Evolutionary conservation across 2,113 vertebrate species (phyloP).

Genomic region (Trematocara stigmaticum): DNA sequence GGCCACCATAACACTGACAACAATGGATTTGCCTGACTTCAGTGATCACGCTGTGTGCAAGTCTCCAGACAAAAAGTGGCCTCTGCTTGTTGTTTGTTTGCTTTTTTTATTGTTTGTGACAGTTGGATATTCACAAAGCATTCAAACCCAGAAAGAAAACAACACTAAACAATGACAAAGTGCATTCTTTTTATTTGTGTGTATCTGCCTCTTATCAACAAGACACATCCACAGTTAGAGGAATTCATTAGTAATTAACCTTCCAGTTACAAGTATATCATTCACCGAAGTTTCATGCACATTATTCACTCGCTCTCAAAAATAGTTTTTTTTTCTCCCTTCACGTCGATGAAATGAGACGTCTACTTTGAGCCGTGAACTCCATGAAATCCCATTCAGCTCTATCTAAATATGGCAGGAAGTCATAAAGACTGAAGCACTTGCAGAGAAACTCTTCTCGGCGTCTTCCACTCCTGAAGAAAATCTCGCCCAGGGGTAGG

Average conservation of each 20-base stretch:
- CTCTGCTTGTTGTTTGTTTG: background rate
- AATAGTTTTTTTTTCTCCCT: too few species aligned
- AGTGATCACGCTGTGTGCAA: background rate
- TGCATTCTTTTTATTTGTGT: background rate
- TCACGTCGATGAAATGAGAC: background rate
- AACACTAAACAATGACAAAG: background rate
- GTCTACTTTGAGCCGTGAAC: background rate
- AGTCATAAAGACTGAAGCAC: background rate
- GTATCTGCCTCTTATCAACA: background rate
- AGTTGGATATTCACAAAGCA: background rate
- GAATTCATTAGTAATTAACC: background rate
- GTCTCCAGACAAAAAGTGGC: background rate
- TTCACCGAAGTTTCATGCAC: background rate
- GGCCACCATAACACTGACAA: slow-evolving; percentile 15
- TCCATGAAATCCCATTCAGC: background rate
- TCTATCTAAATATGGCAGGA: background rate
- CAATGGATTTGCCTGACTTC: background rate
- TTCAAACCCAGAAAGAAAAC: background rate
- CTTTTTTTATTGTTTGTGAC: background rate
- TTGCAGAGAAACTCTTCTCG: background rate
- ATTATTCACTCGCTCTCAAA: background rate
- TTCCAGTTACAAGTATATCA: background rate
- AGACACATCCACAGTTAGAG: background rate
- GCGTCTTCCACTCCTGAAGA: background rate
- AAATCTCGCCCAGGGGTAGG: background rate